Conservation (phyloP, 2,888 invertebrate genomes). For the Macrosiphum euphorbiae region DNA sequence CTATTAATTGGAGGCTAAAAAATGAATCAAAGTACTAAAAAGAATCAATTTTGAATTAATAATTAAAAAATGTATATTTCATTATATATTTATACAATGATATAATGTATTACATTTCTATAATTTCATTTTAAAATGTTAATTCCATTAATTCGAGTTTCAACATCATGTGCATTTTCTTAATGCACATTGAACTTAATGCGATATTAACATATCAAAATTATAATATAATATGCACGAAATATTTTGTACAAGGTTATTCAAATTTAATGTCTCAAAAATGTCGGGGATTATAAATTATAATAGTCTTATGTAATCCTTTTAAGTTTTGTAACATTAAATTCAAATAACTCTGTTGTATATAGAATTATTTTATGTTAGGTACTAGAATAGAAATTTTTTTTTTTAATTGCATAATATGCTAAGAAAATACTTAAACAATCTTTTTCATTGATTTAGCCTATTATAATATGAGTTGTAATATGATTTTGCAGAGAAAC, state of each 20-base stretch:
- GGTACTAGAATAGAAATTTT: neutral
- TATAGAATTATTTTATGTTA: neutral
- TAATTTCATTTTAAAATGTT: neutral
- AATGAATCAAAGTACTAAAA: neutral
- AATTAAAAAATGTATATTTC: neutral
- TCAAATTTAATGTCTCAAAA: conserved; percentile 48
- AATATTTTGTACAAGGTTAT: conserved; percentile 35
- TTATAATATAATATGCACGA: conserved; percentile 21
- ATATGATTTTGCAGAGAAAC: neutral
- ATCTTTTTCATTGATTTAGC: neutral
- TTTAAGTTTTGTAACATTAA: conserved; percentile 32
- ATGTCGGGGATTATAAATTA: conserved; percentile 38
- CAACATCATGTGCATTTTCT: neutral
- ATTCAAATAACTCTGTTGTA: conserved; percentile 11
- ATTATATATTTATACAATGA: neutral
- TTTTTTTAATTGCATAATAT: neutral
- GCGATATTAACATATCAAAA: conserved; percentile 36
- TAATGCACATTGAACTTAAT: conserved; percentile 19
- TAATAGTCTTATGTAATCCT: conserved; percentile 39
- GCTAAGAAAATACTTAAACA: neutral
- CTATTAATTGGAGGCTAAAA: neutral
- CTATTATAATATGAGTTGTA: neutral
- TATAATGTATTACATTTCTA: neutral
- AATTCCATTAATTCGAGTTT: neutral
- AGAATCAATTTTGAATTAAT: neutral